Base-by-base conservation (phyloP, 2,113 vertebrate genomes). In the Neopipo cinnamomea region DNA sequence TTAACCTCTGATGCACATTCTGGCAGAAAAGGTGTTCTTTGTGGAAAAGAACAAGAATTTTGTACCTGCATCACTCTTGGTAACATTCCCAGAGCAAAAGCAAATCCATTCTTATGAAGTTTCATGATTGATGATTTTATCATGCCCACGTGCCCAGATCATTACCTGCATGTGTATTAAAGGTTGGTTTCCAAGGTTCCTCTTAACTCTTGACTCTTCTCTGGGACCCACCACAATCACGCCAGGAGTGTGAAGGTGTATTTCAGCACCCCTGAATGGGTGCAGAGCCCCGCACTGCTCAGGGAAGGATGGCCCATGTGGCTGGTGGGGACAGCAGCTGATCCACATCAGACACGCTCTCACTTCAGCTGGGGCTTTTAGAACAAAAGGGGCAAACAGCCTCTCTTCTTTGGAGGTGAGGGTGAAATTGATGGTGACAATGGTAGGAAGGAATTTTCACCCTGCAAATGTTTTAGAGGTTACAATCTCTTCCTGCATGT, bases 241-340 rank as follows among this genome's bases (percentile, higher is more conserved):
- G 0, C 14, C 53, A 50, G 73, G 15, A 28, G 12, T 1, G 2
- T 23, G 65, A 33, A 39, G 73, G 33, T 0, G 1, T 21, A 35
- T 84, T 89, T 42, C 62, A 53, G 52, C 28, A 3, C 59, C 33
- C 28, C 81, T 44, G 62, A 9, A 23, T 8, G 42, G 42, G 8
- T 12, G 56, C 53, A 80, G 68, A 14, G 12, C 22, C 33, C 14
- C 4, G 25, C 3, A 3, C 5, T 62, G 35, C 44, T 44, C 1
- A 0, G 42, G 70, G 28, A 49, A 72, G 74, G 42, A 39, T n/a
- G 55, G 35, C 13, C 39, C 47, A 5, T 8, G 61, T 0, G 4
- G 37, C 55, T 73, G 50, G 31, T 33, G 82, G 65, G 37, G 37
- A 41, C 0, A 0, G 66, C 30, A 75, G 56, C 35, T 55, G 39